phyloP scores from a whole-genome alignment of 1,140 invertebrate species.

The Carposina sasakii region DNA sequence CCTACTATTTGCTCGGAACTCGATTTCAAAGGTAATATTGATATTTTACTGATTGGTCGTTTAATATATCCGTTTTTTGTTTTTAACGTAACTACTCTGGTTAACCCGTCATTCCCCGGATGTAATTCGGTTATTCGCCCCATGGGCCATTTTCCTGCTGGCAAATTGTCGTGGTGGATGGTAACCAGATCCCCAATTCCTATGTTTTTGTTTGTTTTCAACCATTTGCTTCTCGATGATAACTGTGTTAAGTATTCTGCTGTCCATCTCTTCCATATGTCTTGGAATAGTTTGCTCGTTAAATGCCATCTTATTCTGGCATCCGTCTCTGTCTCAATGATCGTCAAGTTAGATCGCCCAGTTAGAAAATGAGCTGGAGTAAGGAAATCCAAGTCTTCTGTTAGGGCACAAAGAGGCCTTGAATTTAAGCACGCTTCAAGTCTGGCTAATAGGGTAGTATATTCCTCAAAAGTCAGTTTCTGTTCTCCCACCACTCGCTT shows the following conservation, averaged over 20 bases:
- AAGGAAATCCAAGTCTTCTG: constrained; percentile 17
- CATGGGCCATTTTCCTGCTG: constrained; percentile 37
- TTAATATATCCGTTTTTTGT: constrained; percentile 16
- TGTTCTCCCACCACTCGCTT: constrained; percentile 15
- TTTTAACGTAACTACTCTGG: constrained; percentile 37
- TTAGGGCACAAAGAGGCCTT: constrained; percentile 22
- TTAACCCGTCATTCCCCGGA: constrained; percentile 36
- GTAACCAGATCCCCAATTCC: constrained; percentile 25
- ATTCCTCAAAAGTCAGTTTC: constrained; percentile 26
- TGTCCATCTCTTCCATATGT: constrained; percentile 37
- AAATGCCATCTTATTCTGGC: constrained; percentile 13
- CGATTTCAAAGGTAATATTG: not conserved
- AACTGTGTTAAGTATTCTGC: constrained; percentile 28
- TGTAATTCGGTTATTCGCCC: constrained; percentile 34
- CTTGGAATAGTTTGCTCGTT: constrained; percentile 8
- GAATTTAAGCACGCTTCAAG: constrained; percentile 34
- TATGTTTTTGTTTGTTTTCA: not conserved
- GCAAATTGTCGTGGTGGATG: constrained; percentile 34
- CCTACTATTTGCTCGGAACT: not conserved
- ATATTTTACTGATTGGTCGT: constrained; percentile 12
- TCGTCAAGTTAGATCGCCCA: constrained; percentile 17
- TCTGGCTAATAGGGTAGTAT: constrained; percentile 17
- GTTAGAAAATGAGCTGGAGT: constrained; percentile 41
- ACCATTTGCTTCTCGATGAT: constrained; percentile 30
- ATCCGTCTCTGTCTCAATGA: constrained; percentile 3